Evolutionary conservation across 2,888 invertebrate genomes (phyloP).

Genomic region (Drosophila melanocephala): DNA sequence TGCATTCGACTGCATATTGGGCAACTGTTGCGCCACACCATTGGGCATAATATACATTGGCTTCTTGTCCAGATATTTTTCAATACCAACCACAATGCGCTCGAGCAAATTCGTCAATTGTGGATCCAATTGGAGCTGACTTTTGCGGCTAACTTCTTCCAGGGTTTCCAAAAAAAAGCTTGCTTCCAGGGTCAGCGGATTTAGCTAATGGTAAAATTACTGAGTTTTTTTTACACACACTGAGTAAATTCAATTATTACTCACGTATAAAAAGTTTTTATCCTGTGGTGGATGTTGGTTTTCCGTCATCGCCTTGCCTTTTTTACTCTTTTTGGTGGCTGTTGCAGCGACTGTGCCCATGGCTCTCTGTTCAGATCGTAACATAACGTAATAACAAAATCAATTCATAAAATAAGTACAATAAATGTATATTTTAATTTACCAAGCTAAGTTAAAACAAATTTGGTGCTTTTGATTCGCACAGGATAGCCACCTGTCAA

Average conservation of each 20-base stretch:
- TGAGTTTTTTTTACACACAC: neutral
- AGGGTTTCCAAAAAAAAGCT: constrained; percentile 72
- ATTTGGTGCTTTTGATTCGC: constrained; percentile 33
- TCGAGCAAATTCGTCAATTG: constrained; percentile 65
- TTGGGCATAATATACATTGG: constrained; percentile 59
- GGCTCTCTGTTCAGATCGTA: constrained; percentile 11
- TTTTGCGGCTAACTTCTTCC: constrained; percentile 35
- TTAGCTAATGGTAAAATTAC: constrained; percentile 53
- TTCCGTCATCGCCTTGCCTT: constrained; percentile 58
- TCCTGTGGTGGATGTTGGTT: constrained; percentile 12
- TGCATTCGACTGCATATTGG: constrained; percentile 10
- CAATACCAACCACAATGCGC: constrained; percentile 72
- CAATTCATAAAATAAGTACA: constrained; percentile 1
- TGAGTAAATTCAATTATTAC: constrained; percentile 14
- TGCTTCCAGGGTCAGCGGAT: constrained; percentile 80
- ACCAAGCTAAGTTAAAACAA: constrained; percentile 9
- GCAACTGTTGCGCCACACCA: neutral
- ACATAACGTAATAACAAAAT: constrained; percentile 7
- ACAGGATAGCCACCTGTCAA: constrained; percentile 50
- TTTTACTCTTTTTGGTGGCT: constrained; percentile 43
- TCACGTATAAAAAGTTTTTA: constrained; percentile 60
- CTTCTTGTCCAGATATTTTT: constrained; percentile 68
- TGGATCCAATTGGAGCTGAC: constrained; percentile 64
- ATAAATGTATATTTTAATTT: constrained; percentile 1
- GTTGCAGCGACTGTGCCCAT: neutral